phyloP scores from a whole-genome alignment of 1,140 invertebrate species.

The Heterodera schachtii region DNA sequence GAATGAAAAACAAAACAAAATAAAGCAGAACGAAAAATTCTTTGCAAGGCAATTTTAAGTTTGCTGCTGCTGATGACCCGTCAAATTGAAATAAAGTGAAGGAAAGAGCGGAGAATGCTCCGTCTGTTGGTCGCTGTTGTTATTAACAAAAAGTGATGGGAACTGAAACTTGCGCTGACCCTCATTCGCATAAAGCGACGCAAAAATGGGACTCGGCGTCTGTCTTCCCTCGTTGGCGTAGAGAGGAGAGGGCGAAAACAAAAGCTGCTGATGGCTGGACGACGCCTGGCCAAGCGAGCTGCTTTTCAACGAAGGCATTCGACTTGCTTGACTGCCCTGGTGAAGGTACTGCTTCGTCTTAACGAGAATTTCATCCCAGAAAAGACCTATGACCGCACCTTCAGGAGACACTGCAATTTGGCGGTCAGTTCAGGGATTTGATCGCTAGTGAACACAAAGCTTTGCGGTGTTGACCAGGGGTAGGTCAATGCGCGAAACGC shows the following conservation, averaged over 20 bases:
- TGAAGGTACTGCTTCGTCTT: conserved; percentile 35
- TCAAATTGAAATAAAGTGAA: conserved; percentile 22
- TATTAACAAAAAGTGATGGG: conserved; percentile 12
- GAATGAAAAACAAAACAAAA: neutral
- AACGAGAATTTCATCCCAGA: neutral
- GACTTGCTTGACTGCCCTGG: conserved; percentile 22
- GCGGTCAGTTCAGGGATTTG: conserved; percentile 34
- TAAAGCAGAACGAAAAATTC: neutral
- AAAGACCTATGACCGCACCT: conserved; percentile 6
- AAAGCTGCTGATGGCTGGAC: conserved; percentile 17
- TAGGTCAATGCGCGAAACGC: conserved; percentile 34
- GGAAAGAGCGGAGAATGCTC: neutral
- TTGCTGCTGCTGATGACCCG: conserved; percentile 4
- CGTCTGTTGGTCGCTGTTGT: neutral
- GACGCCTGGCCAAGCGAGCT: conserved; percentile 27
- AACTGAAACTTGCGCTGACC: conserved; percentile 22
- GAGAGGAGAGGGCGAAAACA: conserved; percentile 21
- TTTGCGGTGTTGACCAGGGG: conserved; percentile 40
- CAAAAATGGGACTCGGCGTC: conserved; percentile 8
- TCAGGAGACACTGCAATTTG: conserved; percentile 37
- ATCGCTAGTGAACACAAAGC: conserved; percentile 40
- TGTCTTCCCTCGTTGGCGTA: conserved; percentile 18
- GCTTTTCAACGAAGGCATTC: conserved; percentile 24
- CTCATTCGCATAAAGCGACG: conserved; percentile 28
- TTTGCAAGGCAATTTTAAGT: neutral